Base-by-base conservation (phyloP, 1,140 invertebrate species). In the Ceratina calcarata region DNA sequence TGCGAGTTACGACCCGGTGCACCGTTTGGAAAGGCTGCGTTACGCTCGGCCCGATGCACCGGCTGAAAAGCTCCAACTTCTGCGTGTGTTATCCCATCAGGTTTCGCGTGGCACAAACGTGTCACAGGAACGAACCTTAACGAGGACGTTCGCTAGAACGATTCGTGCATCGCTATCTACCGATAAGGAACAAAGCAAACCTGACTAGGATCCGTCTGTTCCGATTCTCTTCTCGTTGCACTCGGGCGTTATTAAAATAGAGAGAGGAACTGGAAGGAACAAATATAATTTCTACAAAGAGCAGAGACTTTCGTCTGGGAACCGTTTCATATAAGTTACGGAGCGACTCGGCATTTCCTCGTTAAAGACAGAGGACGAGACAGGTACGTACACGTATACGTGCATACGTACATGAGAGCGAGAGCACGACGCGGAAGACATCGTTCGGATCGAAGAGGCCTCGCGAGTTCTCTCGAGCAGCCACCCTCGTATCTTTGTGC, bases 1-100 rank as follows among this genome's bases (percentile, higher is more conserved):
- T 84, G 65, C 80, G 65, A 78, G 82, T 84, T 84, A 84, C 70
- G 80, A 27, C 45, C 27, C 69, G 64, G 2, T 27, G 49, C 58
- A 66, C 77, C 64, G n/a, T 57, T 45, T 12, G 67, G 55, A 68
- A 81, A 64, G 60, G 10, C 73, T 37, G 67, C n/a, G 49, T 65
- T 65, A 65, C 16, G 8, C 27, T 15, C 62, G 51, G n/a, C 51
- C n/a, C 62, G 37, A 10, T 66, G 32, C 62, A 6, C 27, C 45
- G 20, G n/a, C 24, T 22, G 20, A 66, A 65, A 37, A 37, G 2
- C 49, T 45, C 37, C 37, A 45, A 45, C 37, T 45, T 45, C 4
- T 32, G 27, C 27, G 27, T 10, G 37, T 10, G 37, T 45, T 45
- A 45, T 45, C 27, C 27, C 27, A 4, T 32, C 37, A 45, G 37